Evolutionary conservation across 2,113 vertebrate species (phyloP).

Genomic region (Epinephelus moara): DNA sequence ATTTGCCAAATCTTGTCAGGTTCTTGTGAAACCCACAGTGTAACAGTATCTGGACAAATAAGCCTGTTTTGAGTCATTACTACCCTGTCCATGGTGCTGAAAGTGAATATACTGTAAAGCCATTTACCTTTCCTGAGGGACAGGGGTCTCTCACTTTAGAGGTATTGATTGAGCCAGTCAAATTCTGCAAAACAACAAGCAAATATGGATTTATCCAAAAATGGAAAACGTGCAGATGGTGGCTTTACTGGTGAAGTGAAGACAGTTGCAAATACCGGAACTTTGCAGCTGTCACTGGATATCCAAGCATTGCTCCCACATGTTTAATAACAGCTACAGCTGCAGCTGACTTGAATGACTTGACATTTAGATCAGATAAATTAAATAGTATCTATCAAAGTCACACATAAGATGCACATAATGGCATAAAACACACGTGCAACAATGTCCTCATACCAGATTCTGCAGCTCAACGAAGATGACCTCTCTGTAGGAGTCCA

Average conservation of each 20-base stretch:
- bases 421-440: background rate
- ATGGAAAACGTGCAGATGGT: background rate
- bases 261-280: slow-evolving; percentile 28
- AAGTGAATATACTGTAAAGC: background rate
- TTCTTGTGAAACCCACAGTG: background rate
- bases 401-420: background rate
- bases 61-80: background rate
- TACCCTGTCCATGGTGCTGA: slow-evolving; percentile 73
- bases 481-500: slow-evolving; percentile 76
- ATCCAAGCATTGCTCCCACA: background rate
- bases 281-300: slow-evolving; percentile 36
- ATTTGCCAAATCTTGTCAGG: background rate
- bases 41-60: background rate
- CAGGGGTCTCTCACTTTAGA: slow-evolving; percentile 76
- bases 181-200: slow-evolving; percentile 72
- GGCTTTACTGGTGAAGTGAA: background rate
- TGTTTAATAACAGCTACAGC: slow-evolving; percentile 2
- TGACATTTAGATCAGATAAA: background rate
- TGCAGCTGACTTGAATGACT: background rate
- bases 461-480: slow-evolving; percentile 79
- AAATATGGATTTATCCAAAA: background rate
- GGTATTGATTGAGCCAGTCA: slow-evolving; percentile 63
- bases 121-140: slow-evolving; percentile 80
- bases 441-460: slow-evolving; percentile 69
- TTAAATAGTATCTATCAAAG: background rate